Evolutionary conservation across 2,113 vertebrate genomes (phyloP).

Genomic region (Oreocharis arfaki): DNA sequence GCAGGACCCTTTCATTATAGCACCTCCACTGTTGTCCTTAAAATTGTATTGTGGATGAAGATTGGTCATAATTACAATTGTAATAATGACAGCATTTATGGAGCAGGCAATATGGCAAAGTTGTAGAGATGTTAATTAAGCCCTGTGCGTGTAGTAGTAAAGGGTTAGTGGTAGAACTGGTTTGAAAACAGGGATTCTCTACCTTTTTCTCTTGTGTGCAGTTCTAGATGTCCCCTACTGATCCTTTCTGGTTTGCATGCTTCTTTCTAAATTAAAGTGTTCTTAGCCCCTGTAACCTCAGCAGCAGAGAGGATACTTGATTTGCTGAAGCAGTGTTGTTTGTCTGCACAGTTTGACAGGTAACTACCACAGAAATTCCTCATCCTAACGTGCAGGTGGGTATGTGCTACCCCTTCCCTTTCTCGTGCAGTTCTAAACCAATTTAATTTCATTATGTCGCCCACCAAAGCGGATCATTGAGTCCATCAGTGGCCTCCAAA

Average conservation of each 20-base stretch:
- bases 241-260: background rate
- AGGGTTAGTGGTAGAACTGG: conserved; percentile 12
- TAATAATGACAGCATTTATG: background rate
- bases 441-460: background rate
- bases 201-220: background rate
- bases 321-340: background rate
- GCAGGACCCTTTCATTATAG: background rate
- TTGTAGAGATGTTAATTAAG: background rate
- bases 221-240: background rate
- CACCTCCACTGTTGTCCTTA: background rate
- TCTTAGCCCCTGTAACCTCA: background rate
- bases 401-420: background rate
- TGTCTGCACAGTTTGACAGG: background rate
- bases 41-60: background rate
- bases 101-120: background rate
- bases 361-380: background rate
- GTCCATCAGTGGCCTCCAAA: background rate
- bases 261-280: background rate
- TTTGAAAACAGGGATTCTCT: conserved; percentile 30
- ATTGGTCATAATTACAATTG: background rate
- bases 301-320: background rate
- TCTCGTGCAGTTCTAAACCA: background rate
- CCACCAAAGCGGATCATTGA: background rate
- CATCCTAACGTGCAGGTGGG: rapidly evolving
- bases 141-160: background rate